Conservation (phyloP, 1,140 invertebrate genomes). For the Sitophilus oryzae region DNA sequence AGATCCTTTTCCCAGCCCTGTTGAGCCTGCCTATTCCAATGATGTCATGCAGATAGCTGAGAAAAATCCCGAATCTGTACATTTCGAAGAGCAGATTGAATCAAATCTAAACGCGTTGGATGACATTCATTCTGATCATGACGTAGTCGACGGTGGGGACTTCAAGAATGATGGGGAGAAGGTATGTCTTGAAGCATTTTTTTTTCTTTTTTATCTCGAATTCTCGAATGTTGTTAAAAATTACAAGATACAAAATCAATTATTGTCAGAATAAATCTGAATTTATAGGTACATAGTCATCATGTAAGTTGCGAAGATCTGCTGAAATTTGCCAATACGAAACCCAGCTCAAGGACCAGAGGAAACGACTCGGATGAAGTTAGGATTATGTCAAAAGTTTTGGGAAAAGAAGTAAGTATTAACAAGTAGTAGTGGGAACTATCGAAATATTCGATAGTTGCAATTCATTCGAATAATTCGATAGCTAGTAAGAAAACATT, state of each 20-base stretch:
- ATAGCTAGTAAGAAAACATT: no score
- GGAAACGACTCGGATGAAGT: conserved; percentile 85
- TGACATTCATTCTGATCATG: conserved; percentile 39
- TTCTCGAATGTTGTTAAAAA: no score
- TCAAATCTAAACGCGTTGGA: conserved; percentile 60
- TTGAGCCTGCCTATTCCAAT: conserved; percentile 32
- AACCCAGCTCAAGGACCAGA: conserved; percentile 73
- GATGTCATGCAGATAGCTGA: conserved; percentile 24
- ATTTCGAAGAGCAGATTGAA: conserved; percentile 58
- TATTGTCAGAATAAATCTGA: no score
- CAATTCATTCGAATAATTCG: no score
- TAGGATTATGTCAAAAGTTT: conserved; percentile 83
- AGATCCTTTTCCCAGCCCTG: conserved; percentile 22
- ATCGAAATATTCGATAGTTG: no score
- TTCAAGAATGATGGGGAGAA: conserved; percentile 28
- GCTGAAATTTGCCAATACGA: conserved; percentile 81
- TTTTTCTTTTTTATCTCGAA: no score
- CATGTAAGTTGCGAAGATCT: conserved; percentile 90
- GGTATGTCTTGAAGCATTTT: conserved; percentile 24
- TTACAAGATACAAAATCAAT: no score
- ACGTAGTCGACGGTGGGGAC: conserved; percentile 34
- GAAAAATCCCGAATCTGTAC: conserved; percentile 37
- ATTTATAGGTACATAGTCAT: conserved; percentile 46
- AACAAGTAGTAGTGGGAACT: no score
- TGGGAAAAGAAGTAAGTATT: conserved; percentile 76